These are phyloP conservation scores for Vesta saturnalis DNA, from an alignment of 2,888 invertebrate species.

Conservation along the genomic window DNA sequence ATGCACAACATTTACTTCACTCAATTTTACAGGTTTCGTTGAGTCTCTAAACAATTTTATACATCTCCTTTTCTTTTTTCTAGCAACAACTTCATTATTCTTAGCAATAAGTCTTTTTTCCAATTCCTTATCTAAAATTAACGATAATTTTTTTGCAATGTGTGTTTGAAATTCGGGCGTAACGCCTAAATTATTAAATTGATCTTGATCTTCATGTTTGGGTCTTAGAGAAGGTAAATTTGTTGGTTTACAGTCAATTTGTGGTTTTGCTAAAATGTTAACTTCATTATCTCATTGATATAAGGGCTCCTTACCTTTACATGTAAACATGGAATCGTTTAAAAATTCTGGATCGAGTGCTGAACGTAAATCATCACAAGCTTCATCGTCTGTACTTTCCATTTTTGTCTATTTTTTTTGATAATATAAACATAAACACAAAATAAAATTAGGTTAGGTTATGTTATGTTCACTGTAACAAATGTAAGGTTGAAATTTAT, in stretches of 20 bases:
- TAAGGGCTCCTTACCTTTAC: neutral
- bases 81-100: slow-evolving; percentile 27
- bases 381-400: slow-evolving; percentile 57
- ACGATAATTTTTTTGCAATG: slow-evolving; percentile 65
- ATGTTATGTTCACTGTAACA: too few species aligned
- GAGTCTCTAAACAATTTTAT: slow-evolving; percentile 65
- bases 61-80: slow-evolving; percentile 55
- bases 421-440: too few species aligned
- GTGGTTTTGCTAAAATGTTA: neutral
- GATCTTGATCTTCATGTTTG: slow-evolving; percentile 61
- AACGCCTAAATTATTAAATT: slow-evolving; percentile 66
- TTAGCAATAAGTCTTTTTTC: slow-evolving; percentile 44
- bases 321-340: slow-evolving; percentile 57
- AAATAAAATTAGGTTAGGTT: too few species aligned
- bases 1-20: slow-evolving; percentile 50
- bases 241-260: too few species aligned
- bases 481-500: too few species aligned
- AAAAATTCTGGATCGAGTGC: slow-evolving; percentile 65
- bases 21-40: slow-evolving; percentile 59
- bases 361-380: slow-evolving; percentile 57
- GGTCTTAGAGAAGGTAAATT: slow-evolving; percentile 47
- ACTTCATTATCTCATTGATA: neutral
- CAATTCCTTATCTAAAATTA: slow-evolving; percentile 62
- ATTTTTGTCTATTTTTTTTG: too few species aligned
- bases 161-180: slow-evolving; percentile 65